These are phyloP conservation scores for Clupea harengus DNA, from an alignment of 2,113 vertebrate species.

Conservation along the genomic window DNA sequence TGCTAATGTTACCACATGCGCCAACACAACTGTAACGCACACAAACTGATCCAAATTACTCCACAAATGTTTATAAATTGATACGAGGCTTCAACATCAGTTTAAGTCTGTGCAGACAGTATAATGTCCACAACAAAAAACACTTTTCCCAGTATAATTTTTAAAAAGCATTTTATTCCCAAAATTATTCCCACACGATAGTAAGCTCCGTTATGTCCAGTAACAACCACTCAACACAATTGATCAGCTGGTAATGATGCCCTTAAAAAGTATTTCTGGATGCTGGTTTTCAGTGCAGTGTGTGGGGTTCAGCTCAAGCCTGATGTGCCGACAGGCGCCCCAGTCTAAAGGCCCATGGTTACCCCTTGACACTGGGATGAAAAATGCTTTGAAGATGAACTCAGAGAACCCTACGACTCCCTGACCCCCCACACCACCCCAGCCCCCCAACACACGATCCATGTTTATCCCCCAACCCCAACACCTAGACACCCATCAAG, in stretches of 20 bases:
- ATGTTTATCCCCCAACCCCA: constrained; percentile 1
- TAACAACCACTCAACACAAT: not conserved
- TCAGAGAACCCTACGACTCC: not conserved
- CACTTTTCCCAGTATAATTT: too few species aligned
- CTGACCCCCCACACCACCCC: not conserved
- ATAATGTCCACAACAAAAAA: too few species aligned
- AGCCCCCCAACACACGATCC: constrained; percentile 34
- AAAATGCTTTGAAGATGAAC: constrained; percentile 43
- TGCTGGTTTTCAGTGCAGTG: not conserved
- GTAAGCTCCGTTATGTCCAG: not conserved
- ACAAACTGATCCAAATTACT: too few species aligned
- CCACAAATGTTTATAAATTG: not conserved
- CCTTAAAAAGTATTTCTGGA: not conserved
- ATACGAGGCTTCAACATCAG: not conserved
- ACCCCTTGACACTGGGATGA: constrained; percentile 8
- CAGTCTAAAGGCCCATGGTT: constrained; percentile 15
- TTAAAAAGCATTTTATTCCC: not conserved
- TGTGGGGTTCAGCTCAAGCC: not conserved
- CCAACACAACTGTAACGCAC: not conserved
- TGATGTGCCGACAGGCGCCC: not conserved
- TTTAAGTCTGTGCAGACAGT: too few species aligned
- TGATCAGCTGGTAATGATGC: not conserved
- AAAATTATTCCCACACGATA: too few species aligned
- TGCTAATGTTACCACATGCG: not conserved
- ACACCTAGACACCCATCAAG: not conserved